Percentiles rank a stretch among this genome's conserved stretches.
Evolutionary conservation across 2,113 vertebrate species (phyloP).

Genomic region (Upupa epops): DNA sequence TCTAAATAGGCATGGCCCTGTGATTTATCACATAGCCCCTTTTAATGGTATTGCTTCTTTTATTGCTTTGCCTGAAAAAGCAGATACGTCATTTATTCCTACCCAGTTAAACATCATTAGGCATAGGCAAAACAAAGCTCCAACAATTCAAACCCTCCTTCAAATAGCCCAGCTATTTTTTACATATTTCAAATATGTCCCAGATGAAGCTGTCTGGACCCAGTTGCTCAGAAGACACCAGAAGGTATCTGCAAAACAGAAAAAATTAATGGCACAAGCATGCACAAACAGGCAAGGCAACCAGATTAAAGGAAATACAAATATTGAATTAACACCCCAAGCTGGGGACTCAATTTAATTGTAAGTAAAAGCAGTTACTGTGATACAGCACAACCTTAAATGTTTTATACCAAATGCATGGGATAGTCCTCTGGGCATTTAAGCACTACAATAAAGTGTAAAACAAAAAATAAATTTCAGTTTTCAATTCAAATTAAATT

Average conservation of each 20-base stretch:
- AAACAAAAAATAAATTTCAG: not conserved
- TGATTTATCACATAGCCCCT: not conserved
- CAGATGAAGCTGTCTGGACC: not conserved
- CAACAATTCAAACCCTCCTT: not conserved
- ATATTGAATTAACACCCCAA: not conserved
- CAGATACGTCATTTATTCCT: not conserved
- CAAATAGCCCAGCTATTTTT: not conserved
- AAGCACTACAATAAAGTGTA: not conserved
- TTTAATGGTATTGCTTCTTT: not conserved
- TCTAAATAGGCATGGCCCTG: not conserved
- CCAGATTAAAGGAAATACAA: not conserved
- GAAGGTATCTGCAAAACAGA: not conserved
- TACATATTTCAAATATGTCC: not conserved
- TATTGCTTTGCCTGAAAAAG: not conserved
- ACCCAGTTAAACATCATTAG: not conserved
- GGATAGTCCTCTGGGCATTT: not conserved
- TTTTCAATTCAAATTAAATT: not conserved
- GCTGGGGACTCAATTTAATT: no score
- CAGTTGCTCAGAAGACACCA: not conserved
- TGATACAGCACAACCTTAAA: not conserved
- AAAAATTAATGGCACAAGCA: not conserved
- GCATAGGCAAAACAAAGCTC: not conserved
- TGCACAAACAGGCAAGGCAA: not conserved
- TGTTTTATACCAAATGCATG: not conserved
- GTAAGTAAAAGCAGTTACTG: not conserved